phyloP scores from a whole-genome alignment of 1,140 invertebrate species.

The Drosophila fuyamai region DNA sequence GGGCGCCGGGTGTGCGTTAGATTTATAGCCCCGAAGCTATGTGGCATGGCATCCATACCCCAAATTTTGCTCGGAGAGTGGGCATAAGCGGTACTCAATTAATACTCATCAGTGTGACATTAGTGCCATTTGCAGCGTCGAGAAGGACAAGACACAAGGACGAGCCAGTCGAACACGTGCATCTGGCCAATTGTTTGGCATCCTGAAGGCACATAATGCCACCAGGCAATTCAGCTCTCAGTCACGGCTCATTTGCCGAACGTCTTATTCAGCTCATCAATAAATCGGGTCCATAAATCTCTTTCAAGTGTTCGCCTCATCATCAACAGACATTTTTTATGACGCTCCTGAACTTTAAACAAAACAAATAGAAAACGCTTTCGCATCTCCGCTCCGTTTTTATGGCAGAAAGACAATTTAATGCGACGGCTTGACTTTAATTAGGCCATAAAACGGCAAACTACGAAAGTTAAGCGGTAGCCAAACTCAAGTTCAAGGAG shows the following conservation, averaged over 20 bases:
- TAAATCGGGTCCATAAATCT: slow-evolving; percentile 63
- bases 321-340: slow-evolving; percentile 27
- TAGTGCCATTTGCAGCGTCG: slow-evolving; percentile 70
- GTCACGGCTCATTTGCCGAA: slow-evolving; percentile 55
- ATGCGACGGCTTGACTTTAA: slow-evolving; percentile 66
- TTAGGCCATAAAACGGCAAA: slow-evolving; percentile 63
- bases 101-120: slow-evolving; percentile 82
- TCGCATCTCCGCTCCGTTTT: slow-evolving; percentile 25
- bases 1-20: slow-evolving; percentile 58
- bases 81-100: slow-evolving; percentile 74
- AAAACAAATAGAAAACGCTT: slow-evolving; percentile 55
- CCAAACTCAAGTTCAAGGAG: slow-evolving; percentile 31
- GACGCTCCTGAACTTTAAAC: slow-evolving; percentile 44
- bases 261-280: slow-evolving; percentile 44
- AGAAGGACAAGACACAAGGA: slow-evolving; percentile 50
- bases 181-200: slow-evolving; percentile 50
- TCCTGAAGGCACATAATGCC: background rate
- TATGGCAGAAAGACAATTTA: slow-evolving; percentile 50
- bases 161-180: slow-evolving; percentile 65
- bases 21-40: slow-evolving; percentile 64
- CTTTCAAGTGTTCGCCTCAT: slow-evolving; percentile 34
- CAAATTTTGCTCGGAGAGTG: background rate
- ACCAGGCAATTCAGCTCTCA: slow-evolving; percentile 20
- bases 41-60: slow-evolving; percentile 21
- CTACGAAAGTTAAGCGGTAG: slow-evolving; percentile 44